Conservation (phyloP, 2,113 vertebrate genomes). For the Delphinus delphis region DNA sequence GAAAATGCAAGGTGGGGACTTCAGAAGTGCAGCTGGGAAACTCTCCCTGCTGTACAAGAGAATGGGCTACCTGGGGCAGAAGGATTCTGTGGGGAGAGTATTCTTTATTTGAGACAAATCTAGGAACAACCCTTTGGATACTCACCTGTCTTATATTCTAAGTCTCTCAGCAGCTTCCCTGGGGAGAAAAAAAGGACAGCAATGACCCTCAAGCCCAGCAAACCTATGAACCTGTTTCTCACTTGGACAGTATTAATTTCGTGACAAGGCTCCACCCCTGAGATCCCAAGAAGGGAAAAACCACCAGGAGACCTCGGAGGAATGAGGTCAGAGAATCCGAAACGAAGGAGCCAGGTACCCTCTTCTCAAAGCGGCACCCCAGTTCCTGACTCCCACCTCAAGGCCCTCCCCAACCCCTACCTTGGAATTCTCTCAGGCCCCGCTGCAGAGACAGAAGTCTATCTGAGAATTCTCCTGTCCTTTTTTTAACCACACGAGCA, state of each 20-base stretch:
- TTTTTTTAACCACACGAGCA: constrained; percentile 57
- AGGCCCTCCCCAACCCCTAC: background rate
- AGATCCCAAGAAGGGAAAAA: background rate
- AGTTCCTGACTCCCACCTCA: background rate
- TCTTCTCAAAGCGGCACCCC: background rate
- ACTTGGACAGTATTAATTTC: background rate
- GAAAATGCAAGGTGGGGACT: background rate
- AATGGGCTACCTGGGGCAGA: accelerated
- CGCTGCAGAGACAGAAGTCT: constrained; percentile 69
- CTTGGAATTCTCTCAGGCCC: constrained; percentile 74
- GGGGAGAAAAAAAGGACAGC: background rate
- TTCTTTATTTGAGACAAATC: background rate
- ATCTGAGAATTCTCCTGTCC: constrained; percentile 67
- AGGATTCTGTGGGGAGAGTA: no score
- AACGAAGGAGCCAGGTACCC: background rate
- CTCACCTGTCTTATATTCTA: constrained; percentile 77
- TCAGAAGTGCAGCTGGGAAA: background rate
- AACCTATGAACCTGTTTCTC: background rate
- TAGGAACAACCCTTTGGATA: background rate
- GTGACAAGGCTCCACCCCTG: background rate
- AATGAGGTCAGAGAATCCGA: background rate
- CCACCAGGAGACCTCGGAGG: background rate
- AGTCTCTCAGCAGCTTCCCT: constrained; percentile 75
- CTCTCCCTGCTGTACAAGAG: background rate
- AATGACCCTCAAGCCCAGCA: background rate